Evolutionary conservation across 2,888 invertebrate genomes (phyloP), one percentile per base, ranked within the genome.

Genomic region (Polietes domitor): DNA sequence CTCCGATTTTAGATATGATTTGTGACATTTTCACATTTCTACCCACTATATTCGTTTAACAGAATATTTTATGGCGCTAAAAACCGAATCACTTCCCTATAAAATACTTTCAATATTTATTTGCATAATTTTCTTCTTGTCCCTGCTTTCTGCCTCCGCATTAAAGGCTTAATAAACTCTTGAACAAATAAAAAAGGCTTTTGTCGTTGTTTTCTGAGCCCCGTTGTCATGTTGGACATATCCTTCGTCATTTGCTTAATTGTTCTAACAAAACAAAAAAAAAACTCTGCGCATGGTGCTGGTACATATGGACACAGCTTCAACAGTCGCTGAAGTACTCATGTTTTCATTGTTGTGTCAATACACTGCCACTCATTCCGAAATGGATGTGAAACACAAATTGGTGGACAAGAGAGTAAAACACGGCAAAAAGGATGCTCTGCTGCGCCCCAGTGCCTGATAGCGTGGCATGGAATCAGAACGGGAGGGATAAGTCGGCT

Each of bases 261-360:
- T 65, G 65, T 65, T 65, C 41, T 65, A 41, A 43, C 43, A 68
- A 43, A 41, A 68, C 15, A 2, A 21, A 19, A 41, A 24, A 43
- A 15, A 58, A 58, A 58, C 4, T 12, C 1, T 7, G 9, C 24
- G 15, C 15, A 26, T n/a, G n/a, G n/a, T n/a, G n/a, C n/a, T n/a
- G n/a, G n/a, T n/a, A n/a, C n/a, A 4, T 24, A 26, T 41, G 26
- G 19, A 47, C 72, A 26, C n/a, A 32, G 53, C 0, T 53, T 15
- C 47, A n/a, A 47, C 2, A 6, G n/a, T n/a, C 47, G 28, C 19
- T 79, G 24, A 65, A 55, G 47, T 6, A 58, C 17, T 2, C 17
- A 50, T 50, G 32, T 50, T 61, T 68, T 68, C 43, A 68, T 43
- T 41, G 68, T 43, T 68, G 24, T 68, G 68, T 24, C 68, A 68